Evolutionary conservation across 2,888 invertebrate species (phyloP).

Genomic region (Mamestra brassicae): DNA sequence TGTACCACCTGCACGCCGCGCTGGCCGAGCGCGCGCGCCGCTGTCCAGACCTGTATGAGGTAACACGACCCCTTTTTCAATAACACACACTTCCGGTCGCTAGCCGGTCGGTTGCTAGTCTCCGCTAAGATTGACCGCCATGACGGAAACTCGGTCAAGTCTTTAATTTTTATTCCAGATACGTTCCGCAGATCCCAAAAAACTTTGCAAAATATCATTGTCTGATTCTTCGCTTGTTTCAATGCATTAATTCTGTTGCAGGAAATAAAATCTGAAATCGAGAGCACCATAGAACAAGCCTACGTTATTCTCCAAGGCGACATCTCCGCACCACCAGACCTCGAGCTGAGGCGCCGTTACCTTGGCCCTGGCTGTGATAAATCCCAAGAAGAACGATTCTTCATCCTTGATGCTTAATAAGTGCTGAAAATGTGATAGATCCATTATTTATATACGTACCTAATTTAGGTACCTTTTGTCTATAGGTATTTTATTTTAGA

Average conservation of each 20-base stretch:
- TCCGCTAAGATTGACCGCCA: not conserved
- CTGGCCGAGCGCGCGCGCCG: conserved; percentile 89
- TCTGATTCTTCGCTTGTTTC: not conserved
- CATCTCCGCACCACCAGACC: conserved; percentile 88
- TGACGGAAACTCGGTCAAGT: not conserved
- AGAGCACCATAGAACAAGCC: conserved; percentile 88
- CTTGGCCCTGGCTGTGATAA: conserved; percentile 87
- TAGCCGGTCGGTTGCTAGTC: not conserved
- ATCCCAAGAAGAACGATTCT: conserved; percentile 85
- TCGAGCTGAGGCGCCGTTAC: conserved; percentile 84
- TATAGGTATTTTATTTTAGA: conserved; percentile 21
- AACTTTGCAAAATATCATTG: not conserved
- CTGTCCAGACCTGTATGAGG: conserved; percentile 85
- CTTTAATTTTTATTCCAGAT: not conserved
- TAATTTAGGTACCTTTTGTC: conserved; percentile 6
- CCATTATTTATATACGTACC: conserved; percentile 36
- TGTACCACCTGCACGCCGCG: conserved; percentile 89
- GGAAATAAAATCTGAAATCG: conserved; percentile 87
- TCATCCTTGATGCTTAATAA: conserved; percentile 79
- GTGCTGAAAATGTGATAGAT: conserved; percentile 52
- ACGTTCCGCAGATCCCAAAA: not conserved
- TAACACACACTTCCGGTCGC: too few species aligned
- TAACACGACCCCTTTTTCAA: conserved; percentile 43
- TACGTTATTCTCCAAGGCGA: conserved; percentile 89
- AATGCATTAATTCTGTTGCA: conserved; percentile 69